phyloP scores from a whole-genome alignment of 2,888 invertebrate genomes.

The Hypsopygia costalis region DNA sequence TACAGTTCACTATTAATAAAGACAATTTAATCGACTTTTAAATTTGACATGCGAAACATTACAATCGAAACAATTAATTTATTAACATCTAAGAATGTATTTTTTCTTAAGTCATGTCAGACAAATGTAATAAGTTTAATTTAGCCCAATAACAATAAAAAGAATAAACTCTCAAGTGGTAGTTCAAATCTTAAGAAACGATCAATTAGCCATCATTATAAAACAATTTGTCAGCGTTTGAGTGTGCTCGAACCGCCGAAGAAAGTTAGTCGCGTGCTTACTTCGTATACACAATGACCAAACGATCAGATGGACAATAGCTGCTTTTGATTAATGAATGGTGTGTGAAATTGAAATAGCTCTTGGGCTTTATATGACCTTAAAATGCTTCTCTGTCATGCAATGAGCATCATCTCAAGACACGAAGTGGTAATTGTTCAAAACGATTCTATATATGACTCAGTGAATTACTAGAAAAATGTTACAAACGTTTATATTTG shows the following conservation, averaged over 20 bases:
- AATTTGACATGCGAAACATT: no score
- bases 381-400: constrained; percentile 21
- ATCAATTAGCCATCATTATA: constrained; percentile 61
- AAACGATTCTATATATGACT: neutral
- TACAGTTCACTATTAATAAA: no score
- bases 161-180: constrained; percentile 24
- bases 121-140: no score
- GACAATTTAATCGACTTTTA: no score
- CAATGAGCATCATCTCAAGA: constrained; percentile 21
- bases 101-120: no score
- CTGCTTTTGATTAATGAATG: constrained; percentile 50
- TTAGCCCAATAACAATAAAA: no score
- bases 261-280: constrained; percentile 56
- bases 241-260: constrained; percentile 25
- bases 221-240: constrained; percentile 55
- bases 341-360: constrained; percentile 53
- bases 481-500: neutral
- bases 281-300: constrained; percentile 33
- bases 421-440: constrained; percentile 19
- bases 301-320: constrained; percentile 26
- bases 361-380: constrained; percentile 23
- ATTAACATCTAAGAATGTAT: no score
- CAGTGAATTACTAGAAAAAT: constrained; percentile 1
- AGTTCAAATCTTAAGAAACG: constrained; percentile 37
- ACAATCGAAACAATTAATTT: no score